Base-by-base conservation (phyloP, 2,797 vertebrate genomes). In the Momotus momota region DNA sequence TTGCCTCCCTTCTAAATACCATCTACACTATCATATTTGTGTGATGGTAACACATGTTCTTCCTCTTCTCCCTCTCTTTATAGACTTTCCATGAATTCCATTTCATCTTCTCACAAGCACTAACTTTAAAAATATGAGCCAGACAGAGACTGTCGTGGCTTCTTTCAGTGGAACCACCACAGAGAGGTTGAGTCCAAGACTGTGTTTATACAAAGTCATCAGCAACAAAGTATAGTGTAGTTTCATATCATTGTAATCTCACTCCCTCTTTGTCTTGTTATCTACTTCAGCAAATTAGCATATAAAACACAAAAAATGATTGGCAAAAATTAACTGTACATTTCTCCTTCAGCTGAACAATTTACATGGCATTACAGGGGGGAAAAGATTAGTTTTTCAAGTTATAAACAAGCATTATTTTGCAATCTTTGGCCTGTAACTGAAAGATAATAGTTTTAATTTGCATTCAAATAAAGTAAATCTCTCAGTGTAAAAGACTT, bases 401-500 rank as follows among this genome's bases (percentile, higher is more conserved):
- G 92, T 96, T 97, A 93, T 94, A 96, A 96, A 96, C 91, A 93
- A 96, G 65, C 52, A 86, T 74, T 93, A 67, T 51, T 97, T 97
- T 97, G 96, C 96, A 97, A 97, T 97, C 97, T 97, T 97, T 98
- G 97, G 96, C 97, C 96, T 97, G 97, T 98, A 97, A 98, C 91
- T 94, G 94, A 97, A 97, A 94, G 90, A 96, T 94, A 97, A 97
- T 95, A 97, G 96, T 97, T 98, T 97, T 97, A 96, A 97, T 98
- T 97, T 98, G 96, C 96, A 97, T 98, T 97, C 97, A 97, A 95
- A 97, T 97, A 97, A 98, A 97, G 94, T 92, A 96, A 97, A 97
- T 96, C 88, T 97, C 93, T 94, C 81, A 95, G 66, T 92, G 87
- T 93, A 97, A 96, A 97, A 93, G 96, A 94, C 94, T 97, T 97